Evolutionary conservation across 2,888 invertebrate species (phyloP).

Genomic region (Lepidonotus clava): DNA sequence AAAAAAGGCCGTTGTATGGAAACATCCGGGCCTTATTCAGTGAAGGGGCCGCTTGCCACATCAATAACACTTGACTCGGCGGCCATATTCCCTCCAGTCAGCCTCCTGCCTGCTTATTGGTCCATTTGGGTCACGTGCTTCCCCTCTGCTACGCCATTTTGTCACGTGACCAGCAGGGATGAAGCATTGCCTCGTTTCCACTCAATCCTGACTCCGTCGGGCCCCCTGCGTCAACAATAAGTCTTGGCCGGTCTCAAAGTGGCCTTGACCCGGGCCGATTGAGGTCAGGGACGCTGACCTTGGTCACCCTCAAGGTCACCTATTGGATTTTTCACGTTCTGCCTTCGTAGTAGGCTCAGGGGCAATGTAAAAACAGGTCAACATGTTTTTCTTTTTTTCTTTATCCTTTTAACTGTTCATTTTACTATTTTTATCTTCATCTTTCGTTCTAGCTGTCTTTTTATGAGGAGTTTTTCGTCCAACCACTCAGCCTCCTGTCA

Average conservation of each 20-base stretch:
- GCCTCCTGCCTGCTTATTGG: constrained; percentile 5
- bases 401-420: no score
- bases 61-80: constrained; percentile 40
- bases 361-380: not conserved
- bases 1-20: constrained; percentile 25
- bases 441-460: no score
- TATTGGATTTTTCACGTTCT: not conserved
- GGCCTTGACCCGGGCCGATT: not conserved
- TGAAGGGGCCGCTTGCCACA: constrained; percentile 29
- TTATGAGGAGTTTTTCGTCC: no score
- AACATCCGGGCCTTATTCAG: constrained; percentile 32
- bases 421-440: no score
- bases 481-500: no score
- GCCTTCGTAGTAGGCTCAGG: not conserved
- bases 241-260: not conserved
- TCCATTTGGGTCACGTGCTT: constrained; percentile 42
- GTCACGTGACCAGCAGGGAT: constrained; percentile 20
- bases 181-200: constrained; percentile 30
- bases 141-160: constrained; percentile 27
- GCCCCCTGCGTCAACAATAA: constrained; percentile 27
- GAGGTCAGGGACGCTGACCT: constrained; percentile 13
- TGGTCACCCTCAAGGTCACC: not conserved
- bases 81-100: not conserved
- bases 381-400: no score
- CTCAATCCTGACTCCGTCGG: not conserved